phyloP scores from a whole-genome alignment of 1,140 invertebrate genomes.

The Solen grandis region DNA sequence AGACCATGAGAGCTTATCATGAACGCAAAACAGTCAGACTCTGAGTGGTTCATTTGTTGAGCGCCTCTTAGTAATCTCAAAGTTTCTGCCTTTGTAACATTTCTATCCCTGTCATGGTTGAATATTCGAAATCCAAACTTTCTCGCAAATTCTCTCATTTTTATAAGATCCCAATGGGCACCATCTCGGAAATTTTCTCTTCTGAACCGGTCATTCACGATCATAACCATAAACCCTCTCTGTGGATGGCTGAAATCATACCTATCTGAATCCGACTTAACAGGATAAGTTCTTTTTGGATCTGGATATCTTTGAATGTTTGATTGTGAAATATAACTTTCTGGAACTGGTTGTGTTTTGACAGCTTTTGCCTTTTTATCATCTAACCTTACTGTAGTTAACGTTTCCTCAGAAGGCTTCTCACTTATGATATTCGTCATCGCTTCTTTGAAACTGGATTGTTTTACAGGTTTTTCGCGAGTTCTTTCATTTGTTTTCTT shows the following conservation, averaged over 20 bases:
- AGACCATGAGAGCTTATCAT: slow-evolving; percentile 59
- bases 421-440: too few relatives aligned
- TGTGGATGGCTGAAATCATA: slow-evolving; percentile 51
- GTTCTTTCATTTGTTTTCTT: too few relatives aligned
- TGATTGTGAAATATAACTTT: background rate
- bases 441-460: too few relatives aligned
- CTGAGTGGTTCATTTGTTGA: slow-evolving; percentile 22
- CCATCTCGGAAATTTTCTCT: slow-evolving; percentile 41
- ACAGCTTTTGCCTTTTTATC: too few relatives aligned
- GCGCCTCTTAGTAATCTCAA: slow-evolving; percentile 8
- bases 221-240: slow-evolving; percentile 55
- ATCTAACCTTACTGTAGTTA: too few relatives aligned
- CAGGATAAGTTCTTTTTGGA: too few relatives aligned
- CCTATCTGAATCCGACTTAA: slow-evolving; percentile 4
- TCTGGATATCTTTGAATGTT: background rate
- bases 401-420: too few relatives aligned
- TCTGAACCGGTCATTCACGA: slow-evolving; percentile 57
- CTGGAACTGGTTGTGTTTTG: too few relatives aligned
- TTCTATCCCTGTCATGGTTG: slow-evolving; percentile 11
- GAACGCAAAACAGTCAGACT: slow-evolving; percentile 61
- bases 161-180: slow-evolving; percentile 42
- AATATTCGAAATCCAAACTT: slow-evolving; percentile 44
- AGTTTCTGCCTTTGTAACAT: slow-evolving; percentile 12
- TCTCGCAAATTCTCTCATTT: slow-evolving; percentile 37
- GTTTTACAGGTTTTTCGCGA: too few relatives aligned